These are phyloP conservation scores for Erinaceus europaeus DNA, from an alignment of 2,113 vertebrate genomes.

Conservation along the genomic window DNA sequence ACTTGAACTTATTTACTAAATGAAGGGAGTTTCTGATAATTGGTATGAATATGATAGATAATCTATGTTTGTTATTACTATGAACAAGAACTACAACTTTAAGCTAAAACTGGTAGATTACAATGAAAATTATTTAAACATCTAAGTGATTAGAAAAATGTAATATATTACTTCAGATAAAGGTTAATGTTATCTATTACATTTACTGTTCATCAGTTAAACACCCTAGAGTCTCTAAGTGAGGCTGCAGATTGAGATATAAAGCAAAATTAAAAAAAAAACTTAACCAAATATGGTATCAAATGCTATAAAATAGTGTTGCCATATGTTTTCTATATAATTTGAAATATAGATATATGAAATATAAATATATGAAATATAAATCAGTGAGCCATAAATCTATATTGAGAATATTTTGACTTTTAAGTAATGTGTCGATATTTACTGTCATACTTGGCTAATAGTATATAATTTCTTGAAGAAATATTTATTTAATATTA, in stretches of 20 bases:
- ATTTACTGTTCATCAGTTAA: constrained; percentile 12
- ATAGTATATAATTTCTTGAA: background rate
- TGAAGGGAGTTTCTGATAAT: background rate
- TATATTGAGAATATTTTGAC: background rate
- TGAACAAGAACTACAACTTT: background rate
- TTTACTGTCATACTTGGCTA: background rate
- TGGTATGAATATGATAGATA: background rate
- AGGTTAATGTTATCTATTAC: background rate
- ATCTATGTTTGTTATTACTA: background rate
- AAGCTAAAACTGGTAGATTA: background rate
- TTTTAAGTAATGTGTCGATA: background rate
- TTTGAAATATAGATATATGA: no score
- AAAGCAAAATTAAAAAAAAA: background rate
- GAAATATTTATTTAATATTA: background rate
- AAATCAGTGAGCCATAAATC: background rate
- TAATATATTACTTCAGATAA: background rate
- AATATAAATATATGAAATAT: background rate
- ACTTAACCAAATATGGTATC: no score
- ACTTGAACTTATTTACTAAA: no score
- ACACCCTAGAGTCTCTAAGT: background rate
- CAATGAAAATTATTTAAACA: background rate
- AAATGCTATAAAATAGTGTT: no score
- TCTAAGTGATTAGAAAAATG: background rate
- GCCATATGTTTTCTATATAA: no score
- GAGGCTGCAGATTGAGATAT: background rate